Percentiles rank a stretch among this genome's conserved stretches.
phyloP scores from a whole-genome alignment of 2,888 invertebrate species.

The Iselma pallidipennis region DNA sequence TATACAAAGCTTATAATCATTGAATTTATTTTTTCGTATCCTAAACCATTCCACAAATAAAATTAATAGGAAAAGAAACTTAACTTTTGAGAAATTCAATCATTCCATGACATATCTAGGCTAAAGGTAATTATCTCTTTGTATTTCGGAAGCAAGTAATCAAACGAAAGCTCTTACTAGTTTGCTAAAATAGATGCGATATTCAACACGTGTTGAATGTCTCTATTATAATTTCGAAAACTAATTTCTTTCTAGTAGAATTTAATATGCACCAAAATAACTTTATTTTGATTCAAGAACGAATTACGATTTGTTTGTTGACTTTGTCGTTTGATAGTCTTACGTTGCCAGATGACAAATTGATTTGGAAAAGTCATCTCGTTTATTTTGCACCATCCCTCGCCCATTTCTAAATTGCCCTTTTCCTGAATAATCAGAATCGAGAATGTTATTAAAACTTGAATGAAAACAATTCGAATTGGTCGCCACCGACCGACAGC shows the following conservation, averaged over 20 bases:
- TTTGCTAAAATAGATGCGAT: too few relatives aligned
- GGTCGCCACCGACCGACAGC: constrained; percentile 8
- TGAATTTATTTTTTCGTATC: not conserved
- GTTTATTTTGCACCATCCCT: constrained; percentile 1
- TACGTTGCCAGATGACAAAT: constrained; percentile 11
- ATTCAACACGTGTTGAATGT: constrained; percentile 40
- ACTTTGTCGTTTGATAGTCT: constrained; percentile 6
- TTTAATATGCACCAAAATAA: constrained; percentile 7
- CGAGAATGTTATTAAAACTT: constrained; percentile 17
- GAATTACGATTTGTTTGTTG: constrained; percentile 1
- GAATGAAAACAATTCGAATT: constrained; percentile 15
- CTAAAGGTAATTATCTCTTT: too few relatives aligned
- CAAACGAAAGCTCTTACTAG: too few relatives aligned
- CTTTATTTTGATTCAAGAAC: constrained; percentile 5
- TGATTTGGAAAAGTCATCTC: constrained; percentile 2
- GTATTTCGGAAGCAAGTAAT: too few relatives aligned
- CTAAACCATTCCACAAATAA: not conserved
- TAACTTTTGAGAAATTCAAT: too few relatives aligned
- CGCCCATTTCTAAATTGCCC: constrained; percentile 4
- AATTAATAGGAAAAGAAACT: too few relatives aligned
- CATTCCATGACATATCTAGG: too few relatives aligned
- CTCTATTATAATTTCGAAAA: constrained; percentile 41
- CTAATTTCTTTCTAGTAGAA: constrained; percentile 10
- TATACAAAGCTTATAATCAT: not conserved
- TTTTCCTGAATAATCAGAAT: constrained; percentile 15